These are phyloP conservation scores for Cyphomyrus discorhynchus DNA, from an alignment of 2,113 vertebrate genomes.

Conservation along the genomic window DNA sequence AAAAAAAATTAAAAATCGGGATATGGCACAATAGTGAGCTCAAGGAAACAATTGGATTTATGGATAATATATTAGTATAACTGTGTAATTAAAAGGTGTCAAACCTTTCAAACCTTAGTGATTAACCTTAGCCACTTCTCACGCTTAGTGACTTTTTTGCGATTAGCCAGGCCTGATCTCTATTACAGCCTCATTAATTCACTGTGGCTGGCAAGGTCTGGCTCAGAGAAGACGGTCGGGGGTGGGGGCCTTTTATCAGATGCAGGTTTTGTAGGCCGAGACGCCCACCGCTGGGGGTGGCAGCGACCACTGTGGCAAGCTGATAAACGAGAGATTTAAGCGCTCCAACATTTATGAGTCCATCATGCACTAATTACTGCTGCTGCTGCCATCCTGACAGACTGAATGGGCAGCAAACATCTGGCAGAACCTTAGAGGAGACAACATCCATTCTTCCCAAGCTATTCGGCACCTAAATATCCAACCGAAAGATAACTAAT, in stretches of 20 bases:
- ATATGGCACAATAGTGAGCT: background rate
- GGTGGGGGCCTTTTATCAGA: constrained; percentile 51
- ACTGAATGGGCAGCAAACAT: constrained; percentile 39
- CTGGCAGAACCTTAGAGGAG: background rate
- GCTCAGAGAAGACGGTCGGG: constrained; percentile 37
- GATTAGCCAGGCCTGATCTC: background rate
- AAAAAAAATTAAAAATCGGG: background rate
- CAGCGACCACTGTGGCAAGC: constrained; percentile 66
- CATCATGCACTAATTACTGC: constrained; percentile 69
- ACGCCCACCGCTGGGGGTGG: constrained; percentile 61
- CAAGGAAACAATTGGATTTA: background rate
- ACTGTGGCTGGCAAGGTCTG: constrained; percentile 53
- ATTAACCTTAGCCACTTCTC: background rate
- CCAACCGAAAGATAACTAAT: background rate
- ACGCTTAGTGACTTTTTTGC: background rate
- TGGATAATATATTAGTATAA: background rate
- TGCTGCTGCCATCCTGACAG: constrained; percentile 64
- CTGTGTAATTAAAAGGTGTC: background rate
- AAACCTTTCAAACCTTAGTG: background rate
- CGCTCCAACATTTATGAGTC: constrained; percentile 71
- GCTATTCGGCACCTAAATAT: background rate
- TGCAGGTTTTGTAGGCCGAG: constrained; percentile 61
- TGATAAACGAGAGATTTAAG: constrained; percentile 80
- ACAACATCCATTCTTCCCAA: background rate
- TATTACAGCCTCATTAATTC: constrained; percentile 39